phyloP scores from a whole-genome alignment of 2,888 invertebrate genomes.

The Drosophila gaucha region DNA sequence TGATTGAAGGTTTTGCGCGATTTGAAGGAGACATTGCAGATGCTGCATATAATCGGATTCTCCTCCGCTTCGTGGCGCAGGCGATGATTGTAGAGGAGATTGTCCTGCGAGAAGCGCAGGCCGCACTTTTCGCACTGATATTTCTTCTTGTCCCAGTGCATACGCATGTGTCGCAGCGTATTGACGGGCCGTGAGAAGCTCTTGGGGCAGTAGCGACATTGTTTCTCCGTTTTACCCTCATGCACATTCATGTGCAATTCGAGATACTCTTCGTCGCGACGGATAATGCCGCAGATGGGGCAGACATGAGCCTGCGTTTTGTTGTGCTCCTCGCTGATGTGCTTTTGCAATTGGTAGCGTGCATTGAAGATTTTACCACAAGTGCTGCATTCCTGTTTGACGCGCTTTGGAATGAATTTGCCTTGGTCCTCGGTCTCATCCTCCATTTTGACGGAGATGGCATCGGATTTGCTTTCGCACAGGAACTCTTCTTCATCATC shows the following conservation, averaged over 20 bases:
- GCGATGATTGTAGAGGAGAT: slow-evolving; percentile 82
- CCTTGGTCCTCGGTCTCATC: slow-evolving; percentile 36
- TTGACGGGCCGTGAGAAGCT: slow-evolving; percentile 81
- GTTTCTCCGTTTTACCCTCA: slow-evolving; percentile 83
- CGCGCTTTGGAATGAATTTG: slow-evolving; percentile 50
- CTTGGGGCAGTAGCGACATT: slow-evolving; percentile 82
- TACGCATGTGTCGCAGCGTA: slow-evolving; percentile 82
- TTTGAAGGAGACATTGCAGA: slow-evolving; percentile 82
- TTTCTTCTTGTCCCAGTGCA: slow-evolving; percentile 83
- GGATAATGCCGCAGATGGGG: slow-evolving; percentile 76
- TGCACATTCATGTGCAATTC: slow-evolving; percentile 83
- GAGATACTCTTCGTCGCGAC: slow-evolving; percentile 82
- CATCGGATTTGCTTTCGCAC: slow-evolving; percentile 22
- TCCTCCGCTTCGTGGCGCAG: slow-evolving; percentile 83
- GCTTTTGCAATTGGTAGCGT: slow-evolving; percentile 73
- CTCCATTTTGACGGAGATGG: slow-evolving; percentile 15
- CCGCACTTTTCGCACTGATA: slow-evolving; percentile 83
- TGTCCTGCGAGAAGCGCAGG: slow-evolving; percentile 81
- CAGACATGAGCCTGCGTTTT: slow-evolving; percentile 68
- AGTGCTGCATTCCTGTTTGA: slow-evolving; percentile 57
- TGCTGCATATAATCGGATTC: slow-evolving; percentile 80
- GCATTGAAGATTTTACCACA: slow-evolving; percentile 70
- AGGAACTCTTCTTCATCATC: slow-evolving; percentile 53
- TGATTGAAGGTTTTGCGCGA: slow-evolving; percentile 82
- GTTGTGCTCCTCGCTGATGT: slow-evolving; percentile 72